Conservation (phyloP, 2,888 invertebrate genomes). For the Brachypalpus laphriformis region DNA sequence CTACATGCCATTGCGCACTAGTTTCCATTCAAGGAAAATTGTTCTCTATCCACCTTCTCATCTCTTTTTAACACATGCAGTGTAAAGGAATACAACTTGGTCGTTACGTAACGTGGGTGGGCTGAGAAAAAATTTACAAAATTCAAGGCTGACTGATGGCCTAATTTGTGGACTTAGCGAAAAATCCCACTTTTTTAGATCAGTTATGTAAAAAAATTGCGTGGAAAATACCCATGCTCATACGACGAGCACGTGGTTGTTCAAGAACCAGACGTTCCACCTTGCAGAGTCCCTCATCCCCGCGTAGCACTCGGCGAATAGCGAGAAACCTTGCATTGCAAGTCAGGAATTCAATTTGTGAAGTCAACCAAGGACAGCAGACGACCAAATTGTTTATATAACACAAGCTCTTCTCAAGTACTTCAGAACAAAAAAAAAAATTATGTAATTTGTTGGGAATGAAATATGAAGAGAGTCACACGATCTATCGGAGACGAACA, state of each 20-base stretch:
- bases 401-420: constrained; percentile 10
- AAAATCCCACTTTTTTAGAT: background rate
- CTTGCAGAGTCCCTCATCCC: constrained; percentile 2
- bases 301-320: background rate
- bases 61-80: constrained; percentile 30
- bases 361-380: constrained; percentile 27
- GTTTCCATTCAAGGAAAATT: constrained; percentile 51
- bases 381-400: constrained; percentile 29
- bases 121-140: constrained; percentile 29
- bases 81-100: constrained; percentile 12
- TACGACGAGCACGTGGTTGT: constrained; percentile 52
- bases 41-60: background rate
- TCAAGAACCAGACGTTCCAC: constrained; percentile 31
- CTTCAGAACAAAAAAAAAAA: background rate
- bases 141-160: constrained; percentile 37
- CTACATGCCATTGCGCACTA: constrained; percentile 61
- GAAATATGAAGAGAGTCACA: background rate
- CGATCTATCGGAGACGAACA: background rate
- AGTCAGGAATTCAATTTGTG: constrained; percentile 2
- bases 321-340: background rate
- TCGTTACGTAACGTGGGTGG: constrained; percentile 58
- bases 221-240: constrained; percentile 17
- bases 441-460: constrained; percentile 59
- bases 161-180: background rate
- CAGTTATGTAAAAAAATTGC: background rate